These are phyloP conservation scores for Noctua janthe DNA, from an alignment of 2,888 invertebrate genomes.

Conservation along the genomic window DNA sequence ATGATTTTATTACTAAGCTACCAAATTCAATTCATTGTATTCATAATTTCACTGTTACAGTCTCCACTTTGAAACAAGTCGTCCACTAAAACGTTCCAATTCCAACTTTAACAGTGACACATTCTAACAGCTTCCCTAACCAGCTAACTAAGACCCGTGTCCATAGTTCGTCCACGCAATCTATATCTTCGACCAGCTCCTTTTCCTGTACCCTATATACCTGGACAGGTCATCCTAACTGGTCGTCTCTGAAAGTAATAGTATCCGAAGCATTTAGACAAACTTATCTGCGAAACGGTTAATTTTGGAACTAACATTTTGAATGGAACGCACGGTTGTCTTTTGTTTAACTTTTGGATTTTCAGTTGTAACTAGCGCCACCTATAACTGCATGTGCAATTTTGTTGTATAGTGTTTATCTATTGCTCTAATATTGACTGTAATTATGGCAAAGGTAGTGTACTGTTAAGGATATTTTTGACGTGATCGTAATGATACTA, in stretches of 20 bases:
- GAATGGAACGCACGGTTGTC: neutral
- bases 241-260: conserved; percentile 47
- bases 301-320: conserved; percentile 26
- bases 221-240: conserved; percentile 46
- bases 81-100: neutral
- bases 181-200: conserved; percentile 33
- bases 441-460: conserved; percentile 16
- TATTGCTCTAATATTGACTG: conserved; percentile 17
- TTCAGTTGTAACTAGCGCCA: conserved; percentile 20
- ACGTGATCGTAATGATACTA: conserved; percentile 28
- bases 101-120: conserved; percentile 53
- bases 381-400: neutral
- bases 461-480: conserved; percentile 44
- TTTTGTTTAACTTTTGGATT: conserved; percentile 18
- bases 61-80: neutral
- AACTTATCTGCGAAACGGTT: conserved; percentile 14
- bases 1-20: neutral
- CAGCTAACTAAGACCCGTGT: conserved; percentile 56
- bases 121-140: conserved; percentile 70
- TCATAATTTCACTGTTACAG: neutral
- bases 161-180: conserved; percentile 49
- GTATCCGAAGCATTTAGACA: conserved; percentile 35
- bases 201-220: conserved; percentile 51
- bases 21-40: neutral
- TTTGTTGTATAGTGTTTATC: conserved; percentile 19